phyloP scores from a whole-genome alignment of 2,113 vertebrate genomes.

The Monopterus albus region DNA sequence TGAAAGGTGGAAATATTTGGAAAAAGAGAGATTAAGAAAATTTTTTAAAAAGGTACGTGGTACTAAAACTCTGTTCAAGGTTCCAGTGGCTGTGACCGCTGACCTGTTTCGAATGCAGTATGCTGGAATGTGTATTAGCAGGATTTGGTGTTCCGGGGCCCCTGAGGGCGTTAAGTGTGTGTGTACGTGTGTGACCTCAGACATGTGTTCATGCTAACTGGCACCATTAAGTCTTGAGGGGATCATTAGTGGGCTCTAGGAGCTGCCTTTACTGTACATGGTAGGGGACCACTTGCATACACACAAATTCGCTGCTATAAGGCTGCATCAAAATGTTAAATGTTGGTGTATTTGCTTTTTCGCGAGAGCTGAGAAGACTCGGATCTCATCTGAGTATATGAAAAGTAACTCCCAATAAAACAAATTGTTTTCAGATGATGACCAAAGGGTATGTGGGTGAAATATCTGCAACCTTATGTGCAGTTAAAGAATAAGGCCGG shows the following conservation, averaged over 20 bases:
- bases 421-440: too few relatives aligned
- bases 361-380: too few relatives aligned
- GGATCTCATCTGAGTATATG: too few relatives aligned
- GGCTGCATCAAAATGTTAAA: conserved; percentile 14
- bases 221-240: conserved; percentile 72
- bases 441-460: too few relatives aligned
- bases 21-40: conserved; percentile 52
- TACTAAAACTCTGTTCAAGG: conserved; percentile 80
- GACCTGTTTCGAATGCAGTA: conserved; percentile 75
- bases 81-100: conserved; percentile 76
- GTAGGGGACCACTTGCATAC: conserved; percentile 37
- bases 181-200: conserved; percentile 60
- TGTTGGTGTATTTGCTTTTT: too few relatives aligned
- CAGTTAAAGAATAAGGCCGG: too few relatives aligned
- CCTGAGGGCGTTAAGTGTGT: conserved; percentile 41
- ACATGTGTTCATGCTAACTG: conserved; percentile 77
- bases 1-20: conserved; percentile 47
- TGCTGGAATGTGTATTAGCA: conserved; percentile 74
- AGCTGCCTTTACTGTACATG: conserved; percentile 77
- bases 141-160: conserved; percentile 75
- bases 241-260: conserved; percentile 76
- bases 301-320: background rate
- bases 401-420: too few relatives aligned
- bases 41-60: conserved; percentile 22
- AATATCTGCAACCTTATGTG: too few relatives aligned